A percentile compares a stretch with the other conserved stretches of the same genome.
Conservation (phyloP, 2,113 vertebrate genomes). For the Alces alces region DNA sequence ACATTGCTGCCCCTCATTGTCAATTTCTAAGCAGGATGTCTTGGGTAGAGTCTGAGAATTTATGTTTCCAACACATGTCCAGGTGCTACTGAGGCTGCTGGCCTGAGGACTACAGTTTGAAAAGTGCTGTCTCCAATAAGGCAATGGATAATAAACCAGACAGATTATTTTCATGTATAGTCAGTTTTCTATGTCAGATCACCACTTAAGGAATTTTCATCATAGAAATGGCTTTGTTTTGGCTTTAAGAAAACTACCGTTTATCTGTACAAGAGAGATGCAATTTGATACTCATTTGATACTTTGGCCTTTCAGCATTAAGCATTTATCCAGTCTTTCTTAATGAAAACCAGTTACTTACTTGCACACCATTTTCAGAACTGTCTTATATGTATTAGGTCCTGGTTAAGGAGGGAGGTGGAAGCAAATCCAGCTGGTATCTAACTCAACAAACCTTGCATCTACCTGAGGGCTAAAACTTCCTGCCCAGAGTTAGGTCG, state of each 20-base stretch:
- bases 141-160: background rate
- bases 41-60: background rate
- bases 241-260: background rate
- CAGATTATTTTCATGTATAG: background rate
- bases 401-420: accelerated
- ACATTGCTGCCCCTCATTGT: background rate
- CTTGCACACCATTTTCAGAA: background rate
- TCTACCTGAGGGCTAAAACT: background rate
- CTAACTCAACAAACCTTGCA: background rate
- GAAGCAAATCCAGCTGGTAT: background rate
- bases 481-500: background rate
- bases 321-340: background rate
- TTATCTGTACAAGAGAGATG: background rate
- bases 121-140: background rate
- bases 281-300: background rate
- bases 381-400: background rate
- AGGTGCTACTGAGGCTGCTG: background rate
- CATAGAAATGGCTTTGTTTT: background rate
- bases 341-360: background rate
- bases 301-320: background rate
- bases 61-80: background rate
- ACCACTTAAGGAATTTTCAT: background rate
- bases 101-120: background rate
- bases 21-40: background rate
- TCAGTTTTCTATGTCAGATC: background rate